These are phyloP conservation scores for Mergus octosetaceus DNA, from an alignment of 2,797 vertebrate species.

Conservation along the genomic window DNA sequence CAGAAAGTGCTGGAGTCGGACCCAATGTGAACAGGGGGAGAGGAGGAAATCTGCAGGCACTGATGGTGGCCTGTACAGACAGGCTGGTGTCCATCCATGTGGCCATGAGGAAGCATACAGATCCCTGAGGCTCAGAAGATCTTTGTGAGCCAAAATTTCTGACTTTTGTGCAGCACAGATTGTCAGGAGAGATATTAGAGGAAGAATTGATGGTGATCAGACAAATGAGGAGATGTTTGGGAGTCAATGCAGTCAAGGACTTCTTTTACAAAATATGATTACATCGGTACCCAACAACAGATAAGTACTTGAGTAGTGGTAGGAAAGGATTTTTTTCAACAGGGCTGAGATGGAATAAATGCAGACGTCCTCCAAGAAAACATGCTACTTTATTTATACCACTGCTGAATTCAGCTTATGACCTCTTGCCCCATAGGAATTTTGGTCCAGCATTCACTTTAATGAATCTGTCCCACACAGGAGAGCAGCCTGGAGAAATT, in stretches of 20 bases:
- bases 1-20: neutral
- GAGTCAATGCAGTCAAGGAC: neutral
- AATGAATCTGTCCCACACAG: neutral
- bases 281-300: neutral
- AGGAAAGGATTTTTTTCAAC: neutral
- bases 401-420: neutral
- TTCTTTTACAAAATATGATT: neutral
- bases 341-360: neutral
- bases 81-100: rapidly evolving
- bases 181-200: neutral
- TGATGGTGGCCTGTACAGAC: rapidly evolving
- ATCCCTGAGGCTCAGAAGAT: neutral
- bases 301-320: neutral
- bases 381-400: neutral
- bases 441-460: neutral
- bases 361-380: neutral
- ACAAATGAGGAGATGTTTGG: neutral
- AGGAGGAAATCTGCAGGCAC: neutral
- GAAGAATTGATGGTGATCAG: neutral
- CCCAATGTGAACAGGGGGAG: rapidly evolving
- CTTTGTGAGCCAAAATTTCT: neutral
- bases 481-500: neutral
- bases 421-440: neutral
- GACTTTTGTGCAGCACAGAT: neutral
- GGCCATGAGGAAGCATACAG: neutral